These are phyloP conservation scores for Takifugu rubripes DNA, from an alignment of 2,797 vertebrate species.

Conservation along the genomic window DNA sequence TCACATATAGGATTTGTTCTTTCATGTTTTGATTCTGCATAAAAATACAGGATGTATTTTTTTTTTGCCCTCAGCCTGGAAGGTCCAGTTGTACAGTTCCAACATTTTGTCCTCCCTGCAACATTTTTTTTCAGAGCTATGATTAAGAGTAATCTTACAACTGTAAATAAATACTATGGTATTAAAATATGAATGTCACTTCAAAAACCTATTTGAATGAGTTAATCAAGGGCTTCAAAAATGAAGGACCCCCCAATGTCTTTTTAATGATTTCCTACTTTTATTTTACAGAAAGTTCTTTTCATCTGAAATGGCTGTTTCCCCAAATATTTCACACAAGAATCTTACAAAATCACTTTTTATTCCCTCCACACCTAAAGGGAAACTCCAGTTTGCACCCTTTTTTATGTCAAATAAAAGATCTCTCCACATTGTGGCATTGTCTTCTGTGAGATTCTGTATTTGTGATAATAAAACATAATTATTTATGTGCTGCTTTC, in stretches of 20 bases:
- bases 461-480: not conserved
- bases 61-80: constrained; percentile 54
- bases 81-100: constrained; percentile 76
- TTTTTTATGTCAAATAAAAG: constrained; percentile 97
- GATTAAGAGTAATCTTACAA: constrained; percentile 74
- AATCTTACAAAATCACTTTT: constrained; percentile 80
- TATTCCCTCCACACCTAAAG: constrained; percentile 81
- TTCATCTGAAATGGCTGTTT: constrained; percentile 68
- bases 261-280: constrained; percentile 45
- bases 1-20: constrained; percentile 61
- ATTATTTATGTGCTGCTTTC: too few species aligned
- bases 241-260: constrained; percentile 63
- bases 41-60: not conserved
- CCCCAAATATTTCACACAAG: constrained; percentile 69
- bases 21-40: constrained; percentile 29
- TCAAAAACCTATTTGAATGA: constrained; percentile 79
- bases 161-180: constrained; percentile 80
- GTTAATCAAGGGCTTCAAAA: constrained; percentile 79
- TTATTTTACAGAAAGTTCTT: constrained; percentile 34
- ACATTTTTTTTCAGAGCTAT: constrained; percentile 63
- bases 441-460: constrained; percentile 30
- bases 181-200: constrained; percentile 84
- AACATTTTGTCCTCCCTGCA: constrained; percentile 68
- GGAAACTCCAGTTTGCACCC: constrained; percentile 87
- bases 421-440: constrained; percentile 75